Base-by-base conservation (phyloP, 2,888 invertebrate species). In the Orchestes rusci region DNA sequence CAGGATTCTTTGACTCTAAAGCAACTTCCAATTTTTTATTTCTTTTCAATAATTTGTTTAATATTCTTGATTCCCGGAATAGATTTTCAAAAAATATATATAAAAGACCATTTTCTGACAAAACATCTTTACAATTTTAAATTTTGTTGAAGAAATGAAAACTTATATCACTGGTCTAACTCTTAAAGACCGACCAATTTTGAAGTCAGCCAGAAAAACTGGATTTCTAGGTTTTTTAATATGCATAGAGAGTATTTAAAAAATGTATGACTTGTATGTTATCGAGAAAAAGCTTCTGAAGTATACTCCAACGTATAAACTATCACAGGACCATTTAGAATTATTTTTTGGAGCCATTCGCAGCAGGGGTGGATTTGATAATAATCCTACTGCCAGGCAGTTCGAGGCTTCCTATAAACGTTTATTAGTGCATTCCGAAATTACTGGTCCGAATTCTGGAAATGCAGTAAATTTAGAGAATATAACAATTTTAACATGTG, bases 301-400 rank as follows among this genome's bases (percentile, higher is more conserved):
- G 23, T 23, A 19, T 38, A 13, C 27, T 2, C 18, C 27, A 2
- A 27, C 37, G 2, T 27, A 37, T 27, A 39, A 53, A 30, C 29
- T 50, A 7, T 44, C 39, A 1, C 52, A 53, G 31, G 48, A 53
- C 30, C 36, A 40, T 36, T 15, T 53, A 15, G 50, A 53, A 43
- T 45, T 43, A n/a, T 54, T 51, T 43, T 53, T 53, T 31, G 36
- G 39, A 16, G 49, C 44, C 10, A 44, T 54, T 7, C 30, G 52
- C 12, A 38, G 38, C 19, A 39, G 48, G 5, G 44, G 48, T 3
- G 53, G 53, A 1, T 50, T 40, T 40, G 49, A 49, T 35, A 51
- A 51, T 35, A 53, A 53, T 17, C 52, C 53, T 2, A 49, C 47
- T 28, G 50, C 50, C n/a, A n/a, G 27, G 15, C 53, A 53, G 30